Conservation (phyloP, 2,888 invertebrate genomes). For the Cheilosia vulpina region DNA sequence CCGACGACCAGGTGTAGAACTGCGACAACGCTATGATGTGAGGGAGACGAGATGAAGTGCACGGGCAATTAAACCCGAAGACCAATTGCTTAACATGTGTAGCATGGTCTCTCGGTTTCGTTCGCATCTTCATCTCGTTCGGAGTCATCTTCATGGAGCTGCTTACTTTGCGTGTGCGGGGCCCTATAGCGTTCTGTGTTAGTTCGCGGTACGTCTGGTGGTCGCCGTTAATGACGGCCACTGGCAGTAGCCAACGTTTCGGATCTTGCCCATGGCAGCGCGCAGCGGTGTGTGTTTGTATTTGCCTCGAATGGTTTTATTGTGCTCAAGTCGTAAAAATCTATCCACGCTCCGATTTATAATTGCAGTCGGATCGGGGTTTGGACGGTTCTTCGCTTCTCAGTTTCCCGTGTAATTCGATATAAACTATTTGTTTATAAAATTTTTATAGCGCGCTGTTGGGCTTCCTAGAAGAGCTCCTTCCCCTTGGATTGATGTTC, state of each 20-base stretch:
- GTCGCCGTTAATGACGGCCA: conserved; percentile 76
- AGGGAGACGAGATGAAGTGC: conserved; percentile 56
- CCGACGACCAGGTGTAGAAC: conserved; percentile 1
- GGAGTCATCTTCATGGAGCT: conserved; percentile 7
- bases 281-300: conserved; percentile 62
- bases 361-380: conserved; percentile 59
- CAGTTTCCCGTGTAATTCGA: conserved; percentile 68
- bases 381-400: conserved; percentile 38
- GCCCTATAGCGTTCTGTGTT: conserved; percentile 23
- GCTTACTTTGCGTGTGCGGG: conserved; percentile 7
- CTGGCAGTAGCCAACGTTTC: conserved; percentile 72
- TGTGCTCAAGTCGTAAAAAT: conserved; percentile 69
- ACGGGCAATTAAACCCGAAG: conserved; percentile 72
- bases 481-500: conserved; percentile 46
- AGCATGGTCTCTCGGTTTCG: conserved; percentile 57
- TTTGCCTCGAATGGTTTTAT: conserved; percentile 69
- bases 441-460: conserved; percentile 53
- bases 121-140: conserved; percentile 48
- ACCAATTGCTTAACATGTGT: conserved; percentile 74
- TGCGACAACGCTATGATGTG: conserved; percentile 18
- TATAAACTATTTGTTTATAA: conserved; percentile 75
- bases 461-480: conserved; percentile 57
- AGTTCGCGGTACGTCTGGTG: conserved; percentile 62
- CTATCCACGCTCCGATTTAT: conserved; percentile 73
- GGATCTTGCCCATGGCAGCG: conserved; percentile 56